Evolutionary conservation across 2,888 invertebrate species (phyloP), one percentile per base, ranked within the genome.

Genomic region (Hydriomena furcata): DNA sequence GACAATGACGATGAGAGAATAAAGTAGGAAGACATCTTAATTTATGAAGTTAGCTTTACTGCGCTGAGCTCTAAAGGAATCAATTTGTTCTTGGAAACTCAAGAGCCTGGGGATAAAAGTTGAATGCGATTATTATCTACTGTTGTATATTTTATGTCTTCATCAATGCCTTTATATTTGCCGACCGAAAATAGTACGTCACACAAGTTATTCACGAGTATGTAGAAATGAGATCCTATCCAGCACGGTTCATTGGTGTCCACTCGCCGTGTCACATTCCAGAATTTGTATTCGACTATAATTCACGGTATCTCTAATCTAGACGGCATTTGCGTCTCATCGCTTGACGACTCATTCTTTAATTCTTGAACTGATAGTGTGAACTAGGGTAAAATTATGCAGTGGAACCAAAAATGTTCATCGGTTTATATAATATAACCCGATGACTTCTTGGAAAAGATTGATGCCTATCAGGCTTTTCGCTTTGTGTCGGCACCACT

Each of bases 1-100:
- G 80, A 84, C 83, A 85, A 82, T 82, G 79, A 79, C 68, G 65
- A 65, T 79, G 78, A 71, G 71, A 77, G 78, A 73, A 75, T 81
- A 76, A 82, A 80, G 73, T 81, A 73, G 77, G 76, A 72, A 73
- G 81, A 89, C 78, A 75, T 85, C 86, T 90, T 84, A 84, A 87
- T 89, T 85, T 87, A 85, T 82, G 76, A 71, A 75, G 69, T 77
- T 49, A 53, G 52, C 56, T 60, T 56, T 55, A 53, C 53, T 52
- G 30, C 51, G 55, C 32, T 20, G 44, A 49, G 58, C 49, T 57
- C 42, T 55, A 40, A 55, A 54, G 49, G 51, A 62, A 60, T 58
- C 60, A 62, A 62, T 62, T 63, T 60, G 61, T 61, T 61, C 63
- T 51, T 52, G 52, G 61, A 61, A 63, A 54, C 44, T 43, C 53